Percentiles rank a stretch among this genome's conserved stretches.
phyloP scores from a whole-genome alignment of 2,888 invertebrate species.

The Calameuta idolon region DNA sequence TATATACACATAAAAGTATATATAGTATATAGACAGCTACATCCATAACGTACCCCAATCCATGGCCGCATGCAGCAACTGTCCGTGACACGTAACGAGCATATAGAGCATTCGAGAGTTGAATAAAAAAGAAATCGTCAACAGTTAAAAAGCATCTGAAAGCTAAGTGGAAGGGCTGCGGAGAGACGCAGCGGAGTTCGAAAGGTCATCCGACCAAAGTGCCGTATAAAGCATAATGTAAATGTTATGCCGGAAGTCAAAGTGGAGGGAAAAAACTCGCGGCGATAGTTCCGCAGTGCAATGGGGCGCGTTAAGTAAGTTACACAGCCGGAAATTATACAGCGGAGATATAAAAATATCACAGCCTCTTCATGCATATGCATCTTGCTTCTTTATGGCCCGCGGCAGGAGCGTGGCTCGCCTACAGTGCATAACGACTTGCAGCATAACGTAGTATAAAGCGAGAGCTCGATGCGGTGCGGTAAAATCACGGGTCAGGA shows the following conservation, averaged over 20 bases:
- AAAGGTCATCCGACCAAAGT: neutral
- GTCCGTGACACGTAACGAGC: neutral
- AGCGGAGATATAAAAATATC: conserved; percentile 33
- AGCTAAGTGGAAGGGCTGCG: neutral
- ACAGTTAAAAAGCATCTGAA: neutral
- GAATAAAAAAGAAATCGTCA: neutral
- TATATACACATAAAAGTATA: no score
- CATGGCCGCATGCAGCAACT: neutral
- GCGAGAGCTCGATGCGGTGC: neutral
- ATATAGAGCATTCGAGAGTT: neutral
- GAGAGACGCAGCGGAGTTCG: neutral
- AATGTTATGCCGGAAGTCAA: neutral
- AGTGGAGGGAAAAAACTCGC: neutral
- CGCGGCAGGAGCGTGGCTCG: neutral
- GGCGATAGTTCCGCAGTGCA: neutral
- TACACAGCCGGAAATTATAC: conserved; percentile 32
- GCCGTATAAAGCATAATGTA: neutral
- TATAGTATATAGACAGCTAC: neutral
- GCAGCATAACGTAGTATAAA: neutral
- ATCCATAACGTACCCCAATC: neutral
- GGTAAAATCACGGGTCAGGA: neutral
- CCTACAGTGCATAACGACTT: neutral
- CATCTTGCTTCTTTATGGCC: conserved; percentile 19
- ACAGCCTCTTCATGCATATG: conserved; percentile 33
- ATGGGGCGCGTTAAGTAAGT: conserved; percentile 10